These are phyloP conservation scores for Labeo catla DNA, from an alignment of 2,113 vertebrate species.

Conservation along the genomic window DNA sequence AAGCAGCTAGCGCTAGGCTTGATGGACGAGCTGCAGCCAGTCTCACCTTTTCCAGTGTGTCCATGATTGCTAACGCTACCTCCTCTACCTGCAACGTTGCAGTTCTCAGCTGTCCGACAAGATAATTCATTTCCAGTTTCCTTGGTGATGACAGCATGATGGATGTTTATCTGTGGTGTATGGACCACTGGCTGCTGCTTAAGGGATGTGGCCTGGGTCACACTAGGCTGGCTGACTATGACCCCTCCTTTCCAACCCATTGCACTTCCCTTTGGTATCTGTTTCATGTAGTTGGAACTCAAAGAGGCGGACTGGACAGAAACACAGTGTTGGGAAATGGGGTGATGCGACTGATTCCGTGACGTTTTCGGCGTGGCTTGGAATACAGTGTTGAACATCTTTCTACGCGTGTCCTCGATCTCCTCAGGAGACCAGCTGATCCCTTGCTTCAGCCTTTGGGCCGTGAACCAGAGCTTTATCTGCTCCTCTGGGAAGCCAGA, in stretches of 20 bases:
- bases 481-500: conserved; percentile 97
- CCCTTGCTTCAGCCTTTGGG: conserved; percentile 95
- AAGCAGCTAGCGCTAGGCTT: conserved; percentile 20
- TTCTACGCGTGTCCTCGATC: conserved; percentile 93
- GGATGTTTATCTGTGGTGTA: conserved; percentile 72
- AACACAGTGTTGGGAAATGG: conserved; percentile 79
- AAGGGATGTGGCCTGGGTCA: conserved; percentile 79
- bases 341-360: conserved; percentile 70
- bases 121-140: conserved; percentile 47
- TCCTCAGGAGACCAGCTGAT: conserved; percentile 99
- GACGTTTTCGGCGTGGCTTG: conserved; percentile 80
- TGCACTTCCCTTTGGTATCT: conserved; percentile 80
- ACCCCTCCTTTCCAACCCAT: conserved; percentile 80
- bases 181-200: conserved; percentile 73
- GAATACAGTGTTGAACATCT: conserved; percentile 97
- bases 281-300: conserved; percentile 82
- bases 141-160: conserved; percentile 60
- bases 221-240: conserved; percentile 81
- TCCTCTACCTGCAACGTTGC: conserved; percentile 61
- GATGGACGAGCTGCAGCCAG: conserved; percentile 21
- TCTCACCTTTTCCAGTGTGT: conserved; percentile 42
- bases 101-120: conserved; percentile 58
- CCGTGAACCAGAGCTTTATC: conserved; percentile 99
- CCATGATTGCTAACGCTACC: conserved; percentile 53
- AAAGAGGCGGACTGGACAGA: conserved; percentile 80